These are phyloP conservation scores for Hippoglossus stenolepis DNA, from an alignment of 2,113 vertebrate genomes.

Conservation along the genomic window DNA sequence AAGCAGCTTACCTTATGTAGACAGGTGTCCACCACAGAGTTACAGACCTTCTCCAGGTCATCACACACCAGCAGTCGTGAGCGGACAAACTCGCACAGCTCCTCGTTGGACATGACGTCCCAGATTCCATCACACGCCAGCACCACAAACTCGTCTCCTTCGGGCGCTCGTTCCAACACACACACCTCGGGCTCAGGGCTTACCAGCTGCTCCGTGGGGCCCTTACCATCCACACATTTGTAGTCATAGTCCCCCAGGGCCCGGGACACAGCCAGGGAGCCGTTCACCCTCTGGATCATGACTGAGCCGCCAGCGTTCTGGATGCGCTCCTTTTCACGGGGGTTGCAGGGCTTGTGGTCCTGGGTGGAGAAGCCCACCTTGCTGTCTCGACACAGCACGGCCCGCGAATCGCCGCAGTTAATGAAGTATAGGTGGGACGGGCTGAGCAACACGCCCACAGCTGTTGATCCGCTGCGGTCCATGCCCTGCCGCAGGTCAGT, in stretches of 20 bases:
- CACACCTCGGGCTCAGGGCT: conserved; percentile 99
- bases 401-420: conserved; percentile 98
- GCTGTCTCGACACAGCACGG: conserved; percentile 92
- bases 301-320: conserved; percentile 98
- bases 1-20: conserved; percentile 93
- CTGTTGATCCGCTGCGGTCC: conserved; percentile 98
- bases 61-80: conserved; percentile 96
- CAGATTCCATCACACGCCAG: conserved; percentile 99
- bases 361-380: conserved; percentile 98
- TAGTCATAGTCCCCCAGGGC: conserved; percentile 99
- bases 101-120: conserved; percentile 99
- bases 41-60: conserved; percentile 98
- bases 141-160: conserved; percentile 97
- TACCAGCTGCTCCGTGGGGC: conserved; percentile 98
- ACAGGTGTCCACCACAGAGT: conserved; percentile 99
- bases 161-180: conserved; percentile 91
- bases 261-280: conserved; percentile 96
- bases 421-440: conserved; percentile 97
- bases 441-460: conserved; percentile 95
- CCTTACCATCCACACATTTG: conserved; percentile 99
- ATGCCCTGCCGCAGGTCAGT: conserved; percentile 97
- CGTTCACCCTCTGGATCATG: conserved; percentile 99
- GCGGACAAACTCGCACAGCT: conserved; percentile 97
- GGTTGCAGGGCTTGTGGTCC: conserved; percentile 99
- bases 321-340: conserved; percentile 97